Evolutionary conservation across 2,888 invertebrate species (phyloP), one percentile per base, ranked within the genome.

Genomic region (Troides helena): DNA sequence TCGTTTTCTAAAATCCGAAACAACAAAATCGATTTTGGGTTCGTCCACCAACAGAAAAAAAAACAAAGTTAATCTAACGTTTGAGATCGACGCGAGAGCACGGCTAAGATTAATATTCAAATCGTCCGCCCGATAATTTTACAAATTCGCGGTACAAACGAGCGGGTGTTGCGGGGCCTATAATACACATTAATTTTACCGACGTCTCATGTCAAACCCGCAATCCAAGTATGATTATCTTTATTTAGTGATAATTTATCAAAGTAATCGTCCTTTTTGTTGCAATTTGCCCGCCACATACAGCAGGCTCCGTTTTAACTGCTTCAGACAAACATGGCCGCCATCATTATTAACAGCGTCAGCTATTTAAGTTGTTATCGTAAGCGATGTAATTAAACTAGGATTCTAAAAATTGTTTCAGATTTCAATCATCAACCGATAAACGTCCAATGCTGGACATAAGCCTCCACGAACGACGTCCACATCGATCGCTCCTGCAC

Each of bases 171-270:
- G 75, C 78, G 78, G 74, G 79, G 82, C 85, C 90, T 90, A 88
- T 91, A 92, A 92, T 90, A 90, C 83, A 88, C 91, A 92, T 92
- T 88, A 89, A 91, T 92, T 87, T 88, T 73, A 78, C 77, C 81
- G 82, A 85, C 86, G 87, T 85, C 86, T 78, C 90, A 86, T 91
- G 91, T 91, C 92, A 92, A 91, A 90, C 89, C 80, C 73, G 80
- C 88, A 87, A 90, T 92, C 85, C 85, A 74, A 83, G 81, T 83
- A 83, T 83, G 85, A 90, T 92, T 91, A 91, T 88, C 89, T 90
- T 89, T 87, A 92, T 90, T 90, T 89, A 87, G 84, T 80, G 80
- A 84, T 85, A 84, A 87, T 90, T 90, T 89, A 89, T 89, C 85
- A 87, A 84, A 75, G 79, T 79, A 74, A 75, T 75, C 75, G 58